A percentile compares a stretch with the other conserved stretches of the same genome.
These are phyloP conservation scores for Glaucomys volans DNA, from an alignment of 2,113 vertebrate genomes.

Conservation along the genomic window DNA sequence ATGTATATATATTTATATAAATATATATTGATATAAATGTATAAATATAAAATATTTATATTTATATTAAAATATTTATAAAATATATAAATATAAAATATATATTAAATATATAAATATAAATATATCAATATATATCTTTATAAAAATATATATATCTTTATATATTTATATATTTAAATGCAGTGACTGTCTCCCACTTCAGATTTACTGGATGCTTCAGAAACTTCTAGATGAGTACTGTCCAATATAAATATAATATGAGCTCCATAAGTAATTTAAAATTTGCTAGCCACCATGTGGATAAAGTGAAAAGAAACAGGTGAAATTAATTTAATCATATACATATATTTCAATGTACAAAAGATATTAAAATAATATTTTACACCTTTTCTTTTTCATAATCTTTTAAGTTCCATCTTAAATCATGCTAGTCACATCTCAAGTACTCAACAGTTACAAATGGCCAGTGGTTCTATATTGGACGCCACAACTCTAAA, in stretches of 20 bases:
- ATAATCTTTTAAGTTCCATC: neutral
- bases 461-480: neutral
- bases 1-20: too few species aligned
- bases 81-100: too few species aligned
- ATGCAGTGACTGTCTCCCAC: neutral
- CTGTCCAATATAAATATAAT: neutral
- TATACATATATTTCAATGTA: neutral
- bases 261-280: neutral
- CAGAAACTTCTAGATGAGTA: neutral
- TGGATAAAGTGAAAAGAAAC: neutral
- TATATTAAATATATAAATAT: too few species aligned
- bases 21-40: too few species aligned
- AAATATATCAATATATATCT: too few species aligned
- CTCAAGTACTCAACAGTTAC: neutral
- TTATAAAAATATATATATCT: too few species aligned
- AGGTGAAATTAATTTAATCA: neutral
- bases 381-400: neutral
- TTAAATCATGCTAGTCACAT: neutral
- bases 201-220: neutral
- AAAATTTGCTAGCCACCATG: neutral
- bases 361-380: neutral
- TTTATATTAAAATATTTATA: too few species aligned
- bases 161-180: too few species aligned
- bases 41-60: too few species aligned
- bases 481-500: neutral